Conservation (phyloP, 2,888 invertebrate species). For the Drosophila mimetica region DNA sequence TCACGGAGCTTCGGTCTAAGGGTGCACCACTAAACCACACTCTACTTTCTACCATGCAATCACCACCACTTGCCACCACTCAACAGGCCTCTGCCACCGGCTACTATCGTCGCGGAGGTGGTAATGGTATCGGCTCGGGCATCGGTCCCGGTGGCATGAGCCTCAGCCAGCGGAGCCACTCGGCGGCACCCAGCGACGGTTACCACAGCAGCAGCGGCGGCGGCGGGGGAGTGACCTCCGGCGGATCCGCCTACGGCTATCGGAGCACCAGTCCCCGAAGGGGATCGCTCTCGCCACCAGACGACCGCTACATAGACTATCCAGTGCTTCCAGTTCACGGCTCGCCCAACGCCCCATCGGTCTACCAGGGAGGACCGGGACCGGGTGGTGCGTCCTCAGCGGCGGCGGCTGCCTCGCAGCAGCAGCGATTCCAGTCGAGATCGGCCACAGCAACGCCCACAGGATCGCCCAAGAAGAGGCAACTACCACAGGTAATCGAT, state of each 20-base stretch:
- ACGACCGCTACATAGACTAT: slow-evolving; percentile 84
- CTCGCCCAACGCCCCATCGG: slow-evolving; percentile 63
- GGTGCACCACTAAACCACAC: slow-evolving; percentile 30
- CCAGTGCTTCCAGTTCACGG: slow-evolving; percentile 84
- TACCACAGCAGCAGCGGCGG: slow-evolving; percentile 81
- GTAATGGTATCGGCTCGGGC: slow-evolving; percentile 82
- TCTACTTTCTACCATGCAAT: slow-evolving; percentile 43
- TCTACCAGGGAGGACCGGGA: slow-evolving; percentile 48
- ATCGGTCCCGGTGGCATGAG: slow-evolving; percentile 84
- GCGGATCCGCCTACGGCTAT: slow-evolving; percentile 79
- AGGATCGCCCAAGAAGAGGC: slow-evolving; percentile 97
- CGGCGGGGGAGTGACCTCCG: slow-evolving; percentile 50
- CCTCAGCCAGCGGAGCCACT: slow-evolving; percentile 90
- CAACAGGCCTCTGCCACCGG: slow-evolving; percentile 73
- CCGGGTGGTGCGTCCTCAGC: slow-evolving; percentile 45
- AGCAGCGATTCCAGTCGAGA: slow-evolving; percentile 90
- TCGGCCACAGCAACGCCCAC: slow-evolving; percentile 97
- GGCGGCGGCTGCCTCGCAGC: slow-evolving; percentile 72
- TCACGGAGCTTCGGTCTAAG: slow-evolving; percentile 9
- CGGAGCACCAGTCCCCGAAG: slow-evolving; percentile 91
- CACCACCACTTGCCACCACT: slow-evolving; percentile 1
- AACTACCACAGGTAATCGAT: slow-evolving; percentile 94
- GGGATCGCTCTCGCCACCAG: slow-evolving; percentile 85
- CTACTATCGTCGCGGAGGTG: slow-evolving; percentile 83
- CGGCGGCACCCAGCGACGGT: slow-evolving; percentile 89